Percentiles rank a stretch among this genome's conserved stretches.
Conservation (phyloP, 2,797 vertebrate genomes). For the Mormyrops boulengeri region DNA sequence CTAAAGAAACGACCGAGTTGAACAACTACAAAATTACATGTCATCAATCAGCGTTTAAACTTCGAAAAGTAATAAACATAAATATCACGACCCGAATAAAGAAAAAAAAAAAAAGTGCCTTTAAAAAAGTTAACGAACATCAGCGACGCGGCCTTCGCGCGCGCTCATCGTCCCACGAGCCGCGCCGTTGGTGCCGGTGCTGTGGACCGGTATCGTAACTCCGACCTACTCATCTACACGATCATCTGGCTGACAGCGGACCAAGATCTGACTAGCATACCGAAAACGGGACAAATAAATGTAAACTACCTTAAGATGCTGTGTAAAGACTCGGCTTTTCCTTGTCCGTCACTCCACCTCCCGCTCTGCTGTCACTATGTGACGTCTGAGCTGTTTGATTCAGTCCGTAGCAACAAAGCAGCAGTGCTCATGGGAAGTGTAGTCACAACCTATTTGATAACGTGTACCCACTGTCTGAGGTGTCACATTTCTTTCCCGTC, state of each 20-base stretch:
- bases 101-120: neutral
- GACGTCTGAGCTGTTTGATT: constrained; percentile 18
- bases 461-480: neutral
- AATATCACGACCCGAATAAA: neutral
- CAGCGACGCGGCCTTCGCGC: neutral
- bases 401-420: neutral
- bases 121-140: neutral
- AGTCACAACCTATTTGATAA: neutral
- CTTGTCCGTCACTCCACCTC: constrained; percentile 11
- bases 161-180: neutral
- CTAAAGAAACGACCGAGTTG: neutral
- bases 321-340: neutral
- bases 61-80: neutral
- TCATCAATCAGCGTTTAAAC: neutral
- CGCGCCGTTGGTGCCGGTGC: neutral
- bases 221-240: neutral
- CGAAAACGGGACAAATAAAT: too few species aligned
- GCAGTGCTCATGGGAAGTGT: constrained; percentile 10
- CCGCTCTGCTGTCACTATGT: neutral
- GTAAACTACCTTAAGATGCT: constrained; percentile 9
- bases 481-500: neutral
- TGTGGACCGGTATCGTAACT: neutral
- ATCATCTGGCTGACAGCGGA: neutral
- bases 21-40: neutral
- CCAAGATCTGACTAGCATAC: neutral